Evolutionary conservation across 1,140 invertebrate genomes (phyloP), one percentile per base, ranked within the genome.

Genomic region (Bombus superbus): DNA sequence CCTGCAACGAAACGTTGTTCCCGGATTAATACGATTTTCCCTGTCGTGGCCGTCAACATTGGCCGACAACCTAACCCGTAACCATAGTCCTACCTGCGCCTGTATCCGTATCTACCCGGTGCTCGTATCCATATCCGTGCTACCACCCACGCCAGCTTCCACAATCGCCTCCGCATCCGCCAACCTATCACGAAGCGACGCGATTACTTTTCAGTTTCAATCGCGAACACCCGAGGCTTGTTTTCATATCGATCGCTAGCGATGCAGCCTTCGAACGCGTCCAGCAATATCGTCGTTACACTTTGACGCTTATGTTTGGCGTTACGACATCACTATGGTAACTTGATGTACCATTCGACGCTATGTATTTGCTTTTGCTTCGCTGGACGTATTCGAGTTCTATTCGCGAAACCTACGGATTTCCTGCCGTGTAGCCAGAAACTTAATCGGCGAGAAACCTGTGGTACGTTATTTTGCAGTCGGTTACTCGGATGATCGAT

Each of bases 241-340:
- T 83, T 86, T 81, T 86, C 81, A 66, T 78, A 86, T 85, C 76
- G 88, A 89, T 89, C 87, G 80, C 47, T 35, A 59, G 35, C 79
- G 71, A 40, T 72, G 32, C 42, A 86, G 53, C 88, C 85, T 88
- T 89, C 88, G 84, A 89, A 76, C 84, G 76, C 62, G 62, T 76
- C 62, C 79, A 68, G 83, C 85, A 78, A 89, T 81, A 81, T 89
- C 88, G 89, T 83, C 13, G 88, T 86, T 79, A 85, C 62, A 86
- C 69, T 89, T 83, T 64, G 72, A 79, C 81, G 80, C 84, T 81
- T 83, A 86, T 89, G 88, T 89, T 89, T 89, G 84, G 59, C 72
- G 25, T 66, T 81, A 84, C 53, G n/a, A 59, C 66, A 89, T 89
- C 62, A 72, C 88, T 89, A 89, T 89, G 88, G 85, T 38, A 89